Evolutionary conservation across 2,113 vertebrate genomes (phyloP), one percentile per base, ranked within the genome.

Genomic region (Poeciliopsis occidentalis): DNA sequence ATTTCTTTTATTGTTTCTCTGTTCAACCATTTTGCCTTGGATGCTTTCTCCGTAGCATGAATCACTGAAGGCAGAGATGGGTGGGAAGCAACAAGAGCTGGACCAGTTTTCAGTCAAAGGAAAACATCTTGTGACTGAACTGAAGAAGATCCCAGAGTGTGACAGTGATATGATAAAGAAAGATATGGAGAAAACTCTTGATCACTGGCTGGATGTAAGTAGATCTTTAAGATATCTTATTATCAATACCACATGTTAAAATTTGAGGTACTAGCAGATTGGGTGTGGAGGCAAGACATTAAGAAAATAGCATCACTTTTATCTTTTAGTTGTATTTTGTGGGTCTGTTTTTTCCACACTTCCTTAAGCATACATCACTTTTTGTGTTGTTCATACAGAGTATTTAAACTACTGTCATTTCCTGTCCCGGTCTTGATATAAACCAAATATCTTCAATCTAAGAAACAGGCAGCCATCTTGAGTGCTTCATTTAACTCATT

Each of bases 201-300:
- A 99, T 92, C 96, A 95, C 77, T 99, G 98, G 98, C 93, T 99
- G 37, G 98, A 99, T 90, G 98, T 99, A 94, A 96, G 97, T 89
- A 24, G 69, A 37, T 78, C 3, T 57, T 57, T 22, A 29, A 37
- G 29, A 69, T 24, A 12, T 4, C n/a, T 8, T 12, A 34, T 64
- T 3, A 34, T 24, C 12, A 7, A 1, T 15, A n/a, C n/a, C n/a
- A 37, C 24, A 13, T 54, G 47, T 5, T 24, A 54, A 24, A 22
- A 10, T 24, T 24, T 54, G 24, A 54, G 51, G 8, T 54, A 24
- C 51, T 24, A 8, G 51, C 51, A 54, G 51, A 54, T 24, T 41
- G 22, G 22, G 22, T 54, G 19, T 47, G 13, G 44, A 47, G 17
- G 44, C 44, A 47, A 47, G 3, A 19, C 15, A 19, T 17, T 47